Conservation (phyloP, 2,113 vertebrate species). For the Corythaeola cristata region DNA sequence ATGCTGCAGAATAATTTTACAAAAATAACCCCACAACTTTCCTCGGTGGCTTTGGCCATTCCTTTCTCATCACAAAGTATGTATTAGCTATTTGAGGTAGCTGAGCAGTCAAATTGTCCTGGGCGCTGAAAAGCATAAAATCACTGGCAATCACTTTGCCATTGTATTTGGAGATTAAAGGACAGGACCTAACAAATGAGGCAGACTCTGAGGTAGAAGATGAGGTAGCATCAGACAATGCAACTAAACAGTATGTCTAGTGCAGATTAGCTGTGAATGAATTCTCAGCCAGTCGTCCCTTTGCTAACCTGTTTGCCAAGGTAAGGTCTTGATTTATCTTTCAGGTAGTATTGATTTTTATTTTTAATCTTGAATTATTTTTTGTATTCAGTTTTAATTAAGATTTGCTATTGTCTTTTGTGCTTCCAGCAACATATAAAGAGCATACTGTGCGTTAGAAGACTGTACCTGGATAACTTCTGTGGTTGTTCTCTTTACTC, state of each 20-base stretch:
- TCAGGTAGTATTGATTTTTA: not conserved
- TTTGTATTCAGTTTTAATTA: not conserved
- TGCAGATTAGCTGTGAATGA: not conserved
- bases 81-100: not conserved
- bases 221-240: not conserved
- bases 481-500: not conserved
- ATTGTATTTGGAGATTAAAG: slow-evolving; percentile 4
- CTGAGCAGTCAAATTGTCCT: not conserved
- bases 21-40: not conserved
- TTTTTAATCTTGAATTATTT: not conserved
- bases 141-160: not conserved
- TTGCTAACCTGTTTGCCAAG: not conserved
- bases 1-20: not conserved
- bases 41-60: not conserved
- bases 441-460: not conserved
- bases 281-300: not conserved
- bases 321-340: not conserved
- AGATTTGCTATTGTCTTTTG: not conserved
- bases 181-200: not conserved
- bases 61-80: not conserved
- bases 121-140: not conserved
- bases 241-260: not conserved
- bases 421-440: not conserved
- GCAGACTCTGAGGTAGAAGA: not conserved
- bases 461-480: not conserved